Conservation (phyloP, 92 coral and sea anemone genomes). For the Epizoanthus rinbou region DNA sequence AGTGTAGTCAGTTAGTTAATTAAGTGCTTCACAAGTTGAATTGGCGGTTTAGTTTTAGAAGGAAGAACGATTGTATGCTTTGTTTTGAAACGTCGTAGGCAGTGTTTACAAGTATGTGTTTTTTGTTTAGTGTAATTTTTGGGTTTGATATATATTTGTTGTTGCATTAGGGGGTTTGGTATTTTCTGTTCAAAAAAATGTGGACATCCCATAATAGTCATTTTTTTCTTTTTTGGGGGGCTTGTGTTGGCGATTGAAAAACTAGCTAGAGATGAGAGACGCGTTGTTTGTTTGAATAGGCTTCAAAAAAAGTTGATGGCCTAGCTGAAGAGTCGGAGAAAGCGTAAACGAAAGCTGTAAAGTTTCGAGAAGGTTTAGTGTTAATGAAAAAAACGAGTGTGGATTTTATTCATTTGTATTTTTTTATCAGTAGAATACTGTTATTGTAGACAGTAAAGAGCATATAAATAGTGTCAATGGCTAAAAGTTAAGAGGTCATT, state of each 20-base stretch:
- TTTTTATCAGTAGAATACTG: slow-evolving; percentile 18
- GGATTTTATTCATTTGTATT: slow-evolving; percentile 1
- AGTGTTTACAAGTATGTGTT: slow-evolving; percentile 13
- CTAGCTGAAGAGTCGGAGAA: slow-evolving; percentile 29
- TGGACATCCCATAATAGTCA: slow-evolving; percentile 29
- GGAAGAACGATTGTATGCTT: not conserved
- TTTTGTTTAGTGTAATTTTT: slow-evolving; percentile 9
- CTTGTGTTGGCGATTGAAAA: slow-evolving; percentile 6
- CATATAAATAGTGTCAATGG: slow-evolving; percentile 26
- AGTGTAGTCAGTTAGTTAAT: slow-evolving; percentile 27
- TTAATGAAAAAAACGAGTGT: slow-evolving; percentile 12
- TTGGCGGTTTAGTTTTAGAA: slow-evolving; percentile 24
- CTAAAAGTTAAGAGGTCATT: slow-evolving; percentile 14
- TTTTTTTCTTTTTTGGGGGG: not conserved
- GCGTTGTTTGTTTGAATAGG: too few relatives aligned
- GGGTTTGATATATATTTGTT: not conserved
- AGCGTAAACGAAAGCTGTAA: slow-evolving; percentile 29
- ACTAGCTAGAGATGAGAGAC: too few relatives aligned
- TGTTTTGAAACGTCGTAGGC: slow-evolving; percentile 17
- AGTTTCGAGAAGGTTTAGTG: slow-evolving; percentile 19
- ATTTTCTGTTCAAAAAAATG: slow-evolving; percentile 18
- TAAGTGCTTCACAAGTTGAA: slow-evolving; percentile 20
- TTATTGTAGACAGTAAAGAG: slow-evolving; percentile 17
- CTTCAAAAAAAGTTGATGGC: too few relatives aligned
- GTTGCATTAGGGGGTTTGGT: slow-evolving; percentile 14